Base-by-base conservation (phyloP, 1,140 invertebrate genomes). In the Laupala kohalensis region DNA sequence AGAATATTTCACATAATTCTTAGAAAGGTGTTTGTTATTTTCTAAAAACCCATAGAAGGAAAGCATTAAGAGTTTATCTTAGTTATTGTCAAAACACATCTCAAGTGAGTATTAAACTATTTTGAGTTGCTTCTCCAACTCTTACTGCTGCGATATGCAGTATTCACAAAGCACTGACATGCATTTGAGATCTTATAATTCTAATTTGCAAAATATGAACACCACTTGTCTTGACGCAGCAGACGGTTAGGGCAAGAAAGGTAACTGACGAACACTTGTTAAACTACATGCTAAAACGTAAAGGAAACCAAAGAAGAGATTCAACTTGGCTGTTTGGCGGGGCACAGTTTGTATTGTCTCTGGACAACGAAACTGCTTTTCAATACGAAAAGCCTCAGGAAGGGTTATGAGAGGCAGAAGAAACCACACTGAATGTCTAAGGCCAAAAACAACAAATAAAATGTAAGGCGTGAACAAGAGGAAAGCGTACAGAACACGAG, bases 401-500 rank as follows among this genome's bases (percentile, higher is more conserved):
- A 97, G 82, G 15, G 95, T 97, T 2, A 95, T 81, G 25, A 96
- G 82, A 30, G 96, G 96, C 69, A 97, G 80, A 73, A 96, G 82
- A 79, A 97, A 94, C 90, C 92, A 96, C 37, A 87, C 78, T 5
- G 92, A 94, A 79, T 91, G 91, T 78, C 93, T 90, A 0, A 95
- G 82, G 6, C 90, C 88, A 69, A 92, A 86, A 63, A 96, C 90
- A 30, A 92, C 88, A 81, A 97, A 91, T 73, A 93, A 86, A 71
- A 96, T 91, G 76, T 97, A 97, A 5, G 96, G 95, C 63, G 89
- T 88, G 80, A 97, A 98, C 13, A 98, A 79, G 73, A 98, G 84
- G 83, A 95, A 88, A 66, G 92, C 92, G 81, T 95, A 97, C 9
- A 97, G 83, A 73, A 96, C 86, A 81, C 96, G 93, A 13, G 96